Conservation (phyloP, 2,888 invertebrate genomes). For the Congeria kusceri region DNA sequence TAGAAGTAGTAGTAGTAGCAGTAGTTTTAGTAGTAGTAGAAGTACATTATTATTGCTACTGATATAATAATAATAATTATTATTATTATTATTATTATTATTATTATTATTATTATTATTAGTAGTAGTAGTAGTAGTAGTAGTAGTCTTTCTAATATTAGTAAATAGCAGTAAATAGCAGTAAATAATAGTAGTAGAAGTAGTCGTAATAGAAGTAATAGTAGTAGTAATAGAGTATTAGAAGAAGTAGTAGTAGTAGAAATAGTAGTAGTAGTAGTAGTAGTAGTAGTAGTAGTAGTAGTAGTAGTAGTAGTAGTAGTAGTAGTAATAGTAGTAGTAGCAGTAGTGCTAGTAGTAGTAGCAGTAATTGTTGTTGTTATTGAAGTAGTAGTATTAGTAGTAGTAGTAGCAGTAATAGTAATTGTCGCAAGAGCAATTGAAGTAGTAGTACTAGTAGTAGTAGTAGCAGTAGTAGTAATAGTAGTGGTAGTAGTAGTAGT, state of each 20-base stretch:
- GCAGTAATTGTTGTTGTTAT: no score
- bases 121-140: no score
- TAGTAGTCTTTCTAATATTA: no score
- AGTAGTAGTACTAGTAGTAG: slow-evolving; percentile 6
- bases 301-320: slow-evolving; percentile 5
- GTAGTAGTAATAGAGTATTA: no score
- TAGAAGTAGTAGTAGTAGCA: no score
- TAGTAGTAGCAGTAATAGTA: no score
- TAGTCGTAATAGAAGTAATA: no score
- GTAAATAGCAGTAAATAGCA: background rate
- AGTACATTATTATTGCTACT: no score
- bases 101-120: background rate
- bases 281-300: slow-evolving; percentile 21
- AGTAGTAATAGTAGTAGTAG: background rate
- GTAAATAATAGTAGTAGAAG: background rate
- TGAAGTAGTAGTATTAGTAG: no score
- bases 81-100: background rate
- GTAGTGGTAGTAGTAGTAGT: slow-evolving; percentile 5
- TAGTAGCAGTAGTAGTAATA: background rate
- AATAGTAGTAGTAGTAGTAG: slow-evolving; percentile 17
- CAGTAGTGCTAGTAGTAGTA: no score
- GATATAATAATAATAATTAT: background rate
- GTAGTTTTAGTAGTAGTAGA: no score
- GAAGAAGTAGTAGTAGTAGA: slow-evolving; percentile 11
- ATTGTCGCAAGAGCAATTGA: background rate